Conservation (phyloP, 2,113 vertebrate species). For the Pterocles orientalis region DNA sequence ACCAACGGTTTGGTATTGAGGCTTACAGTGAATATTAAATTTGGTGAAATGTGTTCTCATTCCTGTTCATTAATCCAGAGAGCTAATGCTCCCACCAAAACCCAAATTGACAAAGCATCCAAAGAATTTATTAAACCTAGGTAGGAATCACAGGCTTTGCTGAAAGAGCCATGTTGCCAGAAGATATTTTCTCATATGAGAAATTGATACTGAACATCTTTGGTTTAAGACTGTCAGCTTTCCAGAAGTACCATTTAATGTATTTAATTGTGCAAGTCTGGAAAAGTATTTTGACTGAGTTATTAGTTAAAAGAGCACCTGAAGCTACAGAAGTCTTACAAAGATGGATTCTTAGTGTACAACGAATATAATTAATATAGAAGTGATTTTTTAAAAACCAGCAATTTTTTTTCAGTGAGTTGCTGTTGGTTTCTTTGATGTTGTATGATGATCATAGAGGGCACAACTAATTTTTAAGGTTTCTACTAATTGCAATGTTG, state of each 20-base stretch:
- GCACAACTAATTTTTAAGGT: not conserved
- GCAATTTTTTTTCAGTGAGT: not conserved
- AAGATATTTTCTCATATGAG: not conserved
- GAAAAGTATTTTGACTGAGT: not conserved
- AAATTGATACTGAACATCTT: not conserved
- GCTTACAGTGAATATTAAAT: not conserved
- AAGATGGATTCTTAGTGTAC: not conserved
- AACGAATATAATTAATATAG: not conserved
- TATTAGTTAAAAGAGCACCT: not conserved
- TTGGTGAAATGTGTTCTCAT: not conserved
- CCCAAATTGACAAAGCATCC: not conserved
- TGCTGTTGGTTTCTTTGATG: not conserved
- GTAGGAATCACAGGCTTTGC: not conserved
- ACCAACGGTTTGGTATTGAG: not conserved
- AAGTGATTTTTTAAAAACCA: not conserved
- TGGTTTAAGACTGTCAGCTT: not conserved
- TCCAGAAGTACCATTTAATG: not conserved
- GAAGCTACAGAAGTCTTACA: not conserved
- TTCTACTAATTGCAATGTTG: not conserved
- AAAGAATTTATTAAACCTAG: not conserved
- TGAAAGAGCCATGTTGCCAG: not conserved
- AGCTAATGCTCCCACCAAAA: not conserved
- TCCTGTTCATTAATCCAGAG: not conserved
- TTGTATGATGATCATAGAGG: not conserved
- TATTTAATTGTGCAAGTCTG: not conserved